Conservation (phyloP, 2,113 vertebrate genomes). For the Zapornia atra region DNA sequence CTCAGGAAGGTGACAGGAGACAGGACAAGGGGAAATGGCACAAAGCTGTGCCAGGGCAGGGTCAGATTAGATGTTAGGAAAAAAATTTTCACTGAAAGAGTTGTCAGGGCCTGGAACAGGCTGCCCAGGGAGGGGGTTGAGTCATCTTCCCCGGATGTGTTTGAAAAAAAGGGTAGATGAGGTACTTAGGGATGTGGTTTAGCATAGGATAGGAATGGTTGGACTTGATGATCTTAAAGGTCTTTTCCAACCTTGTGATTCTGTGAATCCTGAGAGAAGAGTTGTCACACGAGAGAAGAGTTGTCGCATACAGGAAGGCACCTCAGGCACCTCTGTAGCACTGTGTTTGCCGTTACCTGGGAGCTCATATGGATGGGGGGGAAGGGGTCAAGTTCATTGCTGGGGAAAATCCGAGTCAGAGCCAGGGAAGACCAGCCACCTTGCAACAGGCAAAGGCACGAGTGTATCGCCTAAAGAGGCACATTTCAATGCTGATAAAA, state of each 20-base stretch:
- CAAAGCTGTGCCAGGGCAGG: too few species aligned
- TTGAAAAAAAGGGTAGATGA: too few species aligned
- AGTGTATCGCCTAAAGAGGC: neutral
- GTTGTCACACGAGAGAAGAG: fast-evolving
- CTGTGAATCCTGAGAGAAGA: neutral
- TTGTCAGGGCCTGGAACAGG: too few species aligned
- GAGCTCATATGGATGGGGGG: neutral
- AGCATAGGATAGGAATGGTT: too few species aligned
- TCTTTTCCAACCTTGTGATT: too few species aligned
- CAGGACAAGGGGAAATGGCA: too few species aligned
- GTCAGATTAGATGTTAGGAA: too few species aligned
- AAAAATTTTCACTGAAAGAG: too few species aligned
- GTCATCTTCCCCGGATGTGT: too few species aligned
- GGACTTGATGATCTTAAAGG: too few species aligned
- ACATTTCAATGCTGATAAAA: neutral
- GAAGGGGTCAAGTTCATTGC: neutral
- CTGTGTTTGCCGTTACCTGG: neutral
- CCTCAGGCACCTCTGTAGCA: neutral
- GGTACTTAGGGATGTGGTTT: too few species aligned
- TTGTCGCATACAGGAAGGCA: neutral
- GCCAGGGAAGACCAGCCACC: neutral
- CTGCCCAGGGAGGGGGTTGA: too few species aligned
- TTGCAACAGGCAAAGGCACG: neutral
- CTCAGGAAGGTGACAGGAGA: neutral
- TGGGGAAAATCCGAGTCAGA: neutral